These are phyloP conservation scores for Aegithalos caudatus DNA, from an alignment of 2,113 vertebrate species.

Conservation along the genomic window DNA sequence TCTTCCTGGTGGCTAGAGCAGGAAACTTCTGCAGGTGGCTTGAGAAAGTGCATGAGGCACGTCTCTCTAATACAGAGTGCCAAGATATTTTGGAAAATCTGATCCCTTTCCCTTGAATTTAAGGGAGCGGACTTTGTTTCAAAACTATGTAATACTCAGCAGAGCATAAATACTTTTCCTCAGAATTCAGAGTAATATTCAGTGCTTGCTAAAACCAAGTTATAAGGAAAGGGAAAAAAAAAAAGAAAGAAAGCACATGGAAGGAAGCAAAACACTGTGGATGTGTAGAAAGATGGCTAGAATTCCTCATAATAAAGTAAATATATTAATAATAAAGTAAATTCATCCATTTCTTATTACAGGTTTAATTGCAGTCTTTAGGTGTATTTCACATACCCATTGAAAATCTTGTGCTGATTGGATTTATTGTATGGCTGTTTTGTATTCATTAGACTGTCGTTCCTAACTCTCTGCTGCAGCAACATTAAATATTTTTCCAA, in stretches of 20 bases:
- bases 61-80: neutral
- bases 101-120: neutral
- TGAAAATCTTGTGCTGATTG: neutral
- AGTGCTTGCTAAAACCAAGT: neutral
- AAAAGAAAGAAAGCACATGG: accelerated
- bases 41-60: neutral
- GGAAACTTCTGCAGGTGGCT: neutral
- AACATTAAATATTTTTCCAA: neutral
- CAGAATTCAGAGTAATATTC: neutral
- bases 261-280: neutral
- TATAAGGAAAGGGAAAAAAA: neutral
- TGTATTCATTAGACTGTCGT: neutral
- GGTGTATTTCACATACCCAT: neutral
- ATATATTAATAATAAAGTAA: neutral
- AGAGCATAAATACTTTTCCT: neutral
- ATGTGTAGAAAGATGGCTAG: neutral
- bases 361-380: neutral
- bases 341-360: neutral
- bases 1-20: neutral
- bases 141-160: neutral
- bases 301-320: neutral
- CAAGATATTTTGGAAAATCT: neutral
- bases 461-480: neutral
- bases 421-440: neutral
- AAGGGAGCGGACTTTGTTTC: neutral